Conservation (phyloP, 2,888 invertebrate genomes). For the Orgyia antiqua region DNA sequence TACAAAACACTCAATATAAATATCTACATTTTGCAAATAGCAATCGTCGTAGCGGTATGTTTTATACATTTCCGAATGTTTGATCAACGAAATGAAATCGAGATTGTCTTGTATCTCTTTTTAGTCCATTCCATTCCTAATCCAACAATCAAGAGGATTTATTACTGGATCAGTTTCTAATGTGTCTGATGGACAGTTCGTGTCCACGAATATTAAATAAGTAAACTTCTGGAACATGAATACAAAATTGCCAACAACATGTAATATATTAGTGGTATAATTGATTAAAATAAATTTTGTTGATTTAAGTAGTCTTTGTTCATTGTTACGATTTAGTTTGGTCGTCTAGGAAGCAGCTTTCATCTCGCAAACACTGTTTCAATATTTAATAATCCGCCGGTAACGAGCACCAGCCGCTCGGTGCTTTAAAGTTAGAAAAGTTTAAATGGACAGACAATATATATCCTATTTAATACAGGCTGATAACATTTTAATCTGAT, state of each 20-base stretch:
- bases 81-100: slow-evolving; percentile 29
- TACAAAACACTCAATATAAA: too few species aligned
- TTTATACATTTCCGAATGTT: slow-evolving; percentile 13
- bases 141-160: slow-evolving; percentile 55
- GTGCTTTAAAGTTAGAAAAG: slow-evolving; percentile 56
- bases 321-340: slow-evolving; percentile 42
- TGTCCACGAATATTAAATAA: slow-evolving; percentile 58
- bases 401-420: slow-evolving; percentile 59
- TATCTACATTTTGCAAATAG: too few species aligned
- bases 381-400: slow-evolving; percentile 75
- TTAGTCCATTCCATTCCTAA: slow-evolving; percentile 41
- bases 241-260: slow-evolving; percentile 9
- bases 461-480: slow-evolving; percentile 14
- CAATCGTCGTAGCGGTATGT: too few species aligned
- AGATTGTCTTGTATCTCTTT: slow-evolving; percentile 34
- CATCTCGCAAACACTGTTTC: slow-evolving; percentile 65
- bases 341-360: slow-evolving; percentile 65
- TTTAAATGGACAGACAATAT: slow-evolving; percentile 63
- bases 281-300: slow-evolving; percentile 49
- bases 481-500: slow-evolving; percentile 11
- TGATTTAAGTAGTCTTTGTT: slow-evolving; percentile 57
- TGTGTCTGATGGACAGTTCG: slow-evolving; percentile 56
- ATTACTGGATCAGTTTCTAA: slow-evolving; percentile 58
- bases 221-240: slow-evolving; percentile 2
- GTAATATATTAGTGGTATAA: slow-evolving; percentile 19